Evolutionary conservation across 2,888 invertebrate species (phyloP).

Genomic region (Nymphalis polychloros): DNA sequence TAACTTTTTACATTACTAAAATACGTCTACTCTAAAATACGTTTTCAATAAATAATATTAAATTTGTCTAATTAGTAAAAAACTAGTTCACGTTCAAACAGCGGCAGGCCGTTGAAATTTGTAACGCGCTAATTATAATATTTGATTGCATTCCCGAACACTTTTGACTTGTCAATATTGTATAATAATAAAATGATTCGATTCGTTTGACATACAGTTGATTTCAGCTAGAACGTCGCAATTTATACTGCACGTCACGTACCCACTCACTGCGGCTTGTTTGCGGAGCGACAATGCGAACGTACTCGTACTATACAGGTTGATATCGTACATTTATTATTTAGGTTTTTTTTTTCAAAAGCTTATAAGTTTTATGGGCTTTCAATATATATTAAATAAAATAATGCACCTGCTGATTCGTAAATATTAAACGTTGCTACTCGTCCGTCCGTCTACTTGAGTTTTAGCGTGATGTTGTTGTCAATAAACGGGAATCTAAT

Average conservation of each 20-base stretch:
- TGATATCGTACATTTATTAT: conserved; percentile 23
- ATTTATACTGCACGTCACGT: conserved; percentile 64
- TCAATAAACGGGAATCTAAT: too few species aligned
- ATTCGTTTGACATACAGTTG: conserved; percentile 32
- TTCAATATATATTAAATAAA: too few species aligned
- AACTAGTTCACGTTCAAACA: conserved; percentile 2
- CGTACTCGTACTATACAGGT: conserved; percentile 50
- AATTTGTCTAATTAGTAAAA: background rate
- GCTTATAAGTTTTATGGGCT: background rate
- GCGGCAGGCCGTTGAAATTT: conserved; percentile 7
- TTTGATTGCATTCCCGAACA: conserved; percentile 21
- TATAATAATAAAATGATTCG: conserved; percentile 39
- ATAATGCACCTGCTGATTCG: too few species aligned
- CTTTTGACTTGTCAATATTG: conserved; percentile 19
- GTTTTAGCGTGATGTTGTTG: too few species aligned
- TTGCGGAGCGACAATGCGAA: conserved; percentile 53
- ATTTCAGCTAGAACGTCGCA: conserved; percentile 35
- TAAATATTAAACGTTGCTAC: too few species aligned
- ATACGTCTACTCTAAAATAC: background rate
- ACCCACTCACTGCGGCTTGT: conserved; percentile 57
- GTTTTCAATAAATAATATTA: background rate
- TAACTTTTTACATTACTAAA: too few species aligned
- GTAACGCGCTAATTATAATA: conserved; percentile 26
- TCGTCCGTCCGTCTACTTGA: too few species aligned
- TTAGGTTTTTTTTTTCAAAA: conserved; percentile 12